These are phyloP conservation scores for Microctonus hyperodae DNA, from an alignment of 2,888 invertebrate species.

Conservation along the genomic window DNA sequence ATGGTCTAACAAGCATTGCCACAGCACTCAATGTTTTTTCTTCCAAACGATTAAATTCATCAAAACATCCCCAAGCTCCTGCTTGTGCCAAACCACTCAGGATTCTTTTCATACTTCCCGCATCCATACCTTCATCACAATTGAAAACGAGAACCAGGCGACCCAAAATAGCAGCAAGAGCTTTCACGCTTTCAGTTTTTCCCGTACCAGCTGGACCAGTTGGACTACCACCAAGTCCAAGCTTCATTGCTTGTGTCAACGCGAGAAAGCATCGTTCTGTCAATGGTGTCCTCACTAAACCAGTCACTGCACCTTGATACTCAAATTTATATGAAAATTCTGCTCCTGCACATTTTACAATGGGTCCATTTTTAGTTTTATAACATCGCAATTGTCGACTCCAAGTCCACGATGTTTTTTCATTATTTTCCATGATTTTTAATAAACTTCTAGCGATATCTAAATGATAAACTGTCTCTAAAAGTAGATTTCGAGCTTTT, in stretches of 20 bases:
- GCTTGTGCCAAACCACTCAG: slow-evolving; percentile 91
- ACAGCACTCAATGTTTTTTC: slow-evolving; percentile 94
- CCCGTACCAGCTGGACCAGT: slow-evolving; percentile 99
- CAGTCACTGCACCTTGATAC: slow-evolving; percentile 95
- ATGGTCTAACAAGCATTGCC: slow-evolving; percentile 92
- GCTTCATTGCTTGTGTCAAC: slow-evolving; percentile 93
- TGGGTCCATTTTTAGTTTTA: slow-evolving; percentile 66
- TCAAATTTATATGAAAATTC: slow-evolving; percentile 97
- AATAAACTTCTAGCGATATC: slow-evolving; percentile 82
- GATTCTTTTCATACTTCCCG: slow-evolving; percentile 92
- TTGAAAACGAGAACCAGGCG: slow-evolving; percentile 95
- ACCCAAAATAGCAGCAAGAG: slow-evolving; percentile 88
- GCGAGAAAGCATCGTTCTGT: slow-evolving; percentile 98
- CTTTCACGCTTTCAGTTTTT: slow-evolving; percentile 98
- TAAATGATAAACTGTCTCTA: slow-evolving; percentile 93
- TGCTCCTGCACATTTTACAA: slow-evolving; percentile 90
- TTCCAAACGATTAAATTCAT: slow-evolving; percentile 97
- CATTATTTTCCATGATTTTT: slow-evolving; percentile 54
- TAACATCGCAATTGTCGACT: slow-evolving; percentile 84
- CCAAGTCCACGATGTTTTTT: slow-evolving; percentile 80
- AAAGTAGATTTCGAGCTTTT: slow-evolving; percentile 89
- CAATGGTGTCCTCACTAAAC: slow-evolving; percentile 93
- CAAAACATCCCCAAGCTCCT: slow-evolving; percentile 99
- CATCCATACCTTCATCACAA: slow-evolving; percentile 96
- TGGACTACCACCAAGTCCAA: slow-evolving; percentile 97